A percentile compares a stretch with the other conserved stretches of the same genome.
Conservation (phyloP, 2,113 vertebrate genomes). For the Xenopus laevis region DNA sequence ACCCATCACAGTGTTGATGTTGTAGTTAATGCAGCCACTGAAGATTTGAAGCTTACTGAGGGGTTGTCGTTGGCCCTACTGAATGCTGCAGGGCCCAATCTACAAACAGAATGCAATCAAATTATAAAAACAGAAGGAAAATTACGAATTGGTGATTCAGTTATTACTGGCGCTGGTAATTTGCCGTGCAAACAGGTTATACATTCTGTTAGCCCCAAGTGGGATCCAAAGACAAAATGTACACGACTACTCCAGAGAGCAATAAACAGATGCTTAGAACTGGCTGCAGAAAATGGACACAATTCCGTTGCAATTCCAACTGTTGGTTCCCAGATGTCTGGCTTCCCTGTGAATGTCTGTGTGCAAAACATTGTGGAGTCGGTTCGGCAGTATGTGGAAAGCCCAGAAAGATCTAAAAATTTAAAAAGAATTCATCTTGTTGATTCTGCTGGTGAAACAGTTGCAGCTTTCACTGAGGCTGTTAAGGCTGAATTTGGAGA, state of each 20-base stretch:
- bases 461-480: slow-evolving; percentile 56
- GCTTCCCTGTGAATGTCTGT: slow-evolving; percentile 68
- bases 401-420: slow-evolving; percentile 47
- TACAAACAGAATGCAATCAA: slow-evolving; percentile 66
- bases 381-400: slow-evolving; percentile 65
- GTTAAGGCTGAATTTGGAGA: slow-evolving; percentile 54
- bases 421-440: slow-evolving; percentile 71
- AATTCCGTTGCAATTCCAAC: slow-evolving; percentile 76
- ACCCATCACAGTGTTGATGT: slow-evolving; percentile 60
- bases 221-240: slow-evolving; percentile 27
- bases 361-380: slow-evolving; percentile 60
- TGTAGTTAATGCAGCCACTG: slow-evolving; percentile 68
- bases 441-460: slow-evolving; percentile 50
- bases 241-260: slow-evolving; percentile 51
- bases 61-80: slow-evolving; percentile 65
- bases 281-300: slow-evolving; percentile 56
- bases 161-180: slow-evolving; percentile 59
- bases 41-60: slow-evolving; percentile 52
- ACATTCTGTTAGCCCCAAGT: slow-evolving; percentile 72
- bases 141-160: slow-evolving; percentile 50
- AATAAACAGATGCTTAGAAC: slow-evolving; percentile 60
- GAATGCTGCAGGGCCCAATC: slow-evolving; percentile 65
- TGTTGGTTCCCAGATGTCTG: slow-evolving; percentile 65
- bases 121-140: slow-evolving; percentile 41
- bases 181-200: slow-evolving; percentile 72